Conservation (phyloP, 2,888 invertebrate genomes). For the Cephalotes varians region DNA sequence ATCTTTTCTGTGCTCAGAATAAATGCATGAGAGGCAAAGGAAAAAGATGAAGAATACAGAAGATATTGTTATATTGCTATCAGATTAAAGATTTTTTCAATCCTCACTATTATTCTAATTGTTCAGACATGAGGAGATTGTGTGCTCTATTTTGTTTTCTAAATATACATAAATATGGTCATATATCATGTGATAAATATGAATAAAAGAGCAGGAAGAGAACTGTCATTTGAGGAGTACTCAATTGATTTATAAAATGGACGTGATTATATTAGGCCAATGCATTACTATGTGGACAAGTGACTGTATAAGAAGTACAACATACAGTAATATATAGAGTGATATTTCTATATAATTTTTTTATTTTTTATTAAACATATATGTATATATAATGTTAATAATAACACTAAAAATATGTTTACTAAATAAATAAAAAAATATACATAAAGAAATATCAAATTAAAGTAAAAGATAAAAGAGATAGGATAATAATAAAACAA, state of each 20-base stretch:
- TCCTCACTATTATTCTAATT: neutral
- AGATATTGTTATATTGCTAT: neutral
- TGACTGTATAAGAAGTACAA: neutral
- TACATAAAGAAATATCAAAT: no score
- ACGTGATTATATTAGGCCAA: neutral
- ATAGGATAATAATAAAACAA: neutral
- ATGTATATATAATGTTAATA: neutral
- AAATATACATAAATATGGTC: no score
- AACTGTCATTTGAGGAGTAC: neutral
- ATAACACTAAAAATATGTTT: neutral
- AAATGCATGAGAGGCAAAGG: neutral
- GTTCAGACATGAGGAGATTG: neutral
- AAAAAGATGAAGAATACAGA: neutral
- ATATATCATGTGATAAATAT: neutral
- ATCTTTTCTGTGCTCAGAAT: neutral
- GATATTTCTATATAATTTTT: neutral
- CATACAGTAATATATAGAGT: neutral
- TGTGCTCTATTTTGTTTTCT: neutral
- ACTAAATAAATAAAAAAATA: neutral
- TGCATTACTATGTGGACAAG: neutral
- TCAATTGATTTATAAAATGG: conserved; percentile 3
- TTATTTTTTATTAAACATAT: neutral
- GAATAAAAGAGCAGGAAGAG: neutral
- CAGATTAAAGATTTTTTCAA: neutral
- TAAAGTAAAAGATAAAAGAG: neutral